Evolutionary conservation across 2,797 vertebrate genomes (phyloP).

Genomic region (Onychomys leucogaster): DNA sequence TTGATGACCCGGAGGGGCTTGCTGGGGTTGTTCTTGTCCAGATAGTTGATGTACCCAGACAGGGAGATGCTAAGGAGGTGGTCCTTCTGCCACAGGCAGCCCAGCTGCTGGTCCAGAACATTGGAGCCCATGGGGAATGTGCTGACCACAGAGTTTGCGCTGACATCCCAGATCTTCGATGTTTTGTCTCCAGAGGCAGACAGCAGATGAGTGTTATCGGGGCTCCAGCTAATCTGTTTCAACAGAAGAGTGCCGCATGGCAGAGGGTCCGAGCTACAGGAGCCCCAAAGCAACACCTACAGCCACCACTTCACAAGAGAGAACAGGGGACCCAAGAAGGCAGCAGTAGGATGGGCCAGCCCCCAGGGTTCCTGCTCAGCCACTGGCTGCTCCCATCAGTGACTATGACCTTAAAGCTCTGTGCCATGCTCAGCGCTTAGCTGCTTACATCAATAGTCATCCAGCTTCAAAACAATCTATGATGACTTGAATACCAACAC

Average conservation of each 20-base stretch:
- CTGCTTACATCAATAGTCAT: not conserved
- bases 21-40: conserved; percentile 96
- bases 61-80: conserved; percentile 95
- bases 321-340: fast-evolving
- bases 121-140: conserved; percentile 95
- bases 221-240: conserved; percentile 93
- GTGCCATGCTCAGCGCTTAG: not conserved
- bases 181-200: conserved; percentile 98
- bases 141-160: conserved; percentile 90
- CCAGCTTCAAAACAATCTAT: not conserved
- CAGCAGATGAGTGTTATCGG: conserved; percentile 94
- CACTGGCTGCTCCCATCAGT: not conserved
- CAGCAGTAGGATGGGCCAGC: fast-evolving
- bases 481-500: fast-evolving
- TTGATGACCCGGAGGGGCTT: conserved; percentile 94
- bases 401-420: not conserved
- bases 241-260: not conserved
- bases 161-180: conserved; percentile 97
- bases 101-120: conserved; percentile 96
- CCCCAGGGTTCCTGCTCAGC: not conserved
- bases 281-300: too few species aligned
- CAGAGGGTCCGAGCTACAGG: not conserved
- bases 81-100: conserved; percentile 97
- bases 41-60: conserved; percentile 98
- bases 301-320: fast-evolving